Evolutionary conservation across 2,113 vertebrate species (phyloP), one percentile per base, ranked within the genome.

Genomic region (Cynoglossus semilaevis): DNA sequence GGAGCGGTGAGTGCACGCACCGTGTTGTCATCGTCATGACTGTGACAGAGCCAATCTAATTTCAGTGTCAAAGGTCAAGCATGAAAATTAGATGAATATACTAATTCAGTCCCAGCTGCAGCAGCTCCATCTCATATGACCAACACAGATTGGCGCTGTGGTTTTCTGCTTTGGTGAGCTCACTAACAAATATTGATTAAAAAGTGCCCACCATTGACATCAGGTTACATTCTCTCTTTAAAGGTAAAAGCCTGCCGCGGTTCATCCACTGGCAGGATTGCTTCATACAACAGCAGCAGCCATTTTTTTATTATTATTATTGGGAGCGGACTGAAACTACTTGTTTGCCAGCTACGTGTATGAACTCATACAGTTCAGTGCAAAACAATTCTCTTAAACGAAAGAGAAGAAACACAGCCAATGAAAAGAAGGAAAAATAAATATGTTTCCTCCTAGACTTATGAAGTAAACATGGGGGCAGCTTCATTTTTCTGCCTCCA

Each of bases 361-460:
- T 15, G 16, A 58, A 58, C 43, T 56, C 70, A 62, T 14, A 44
- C 29, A 46, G 42, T 16, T 38, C 41, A 47, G 8, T 45, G 51
- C 61, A 40, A 47, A 12, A 41, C 44, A 29, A 67, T 44, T 16
- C 48, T 49, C 18, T 15, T 47, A 57, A 14, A 49, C 49, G 45
- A 50, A 53, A 12, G 15, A 56, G 37, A 36, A 61, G 63, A 54
- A 46, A 37, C 15, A 6, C 22, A 29, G 22, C 22, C 22, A 29
- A 29, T 29, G 6, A 29, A 22, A 29, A 22, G 15, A 52, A 44
- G 15, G 19, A 50, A 47, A 35, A 34, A 7, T 29, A 50, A 51
- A 58, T 55, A 19, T 18, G 53, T 35, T 70, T 70, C 60, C 46
- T 51, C 61, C 73, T 76, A 77, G 72, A 76, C 59, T 70, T 61